phyloP scores from a whole-genome alignment of 2,888 invertebrate genomes.

The Mythimna loreyi region DNA sequence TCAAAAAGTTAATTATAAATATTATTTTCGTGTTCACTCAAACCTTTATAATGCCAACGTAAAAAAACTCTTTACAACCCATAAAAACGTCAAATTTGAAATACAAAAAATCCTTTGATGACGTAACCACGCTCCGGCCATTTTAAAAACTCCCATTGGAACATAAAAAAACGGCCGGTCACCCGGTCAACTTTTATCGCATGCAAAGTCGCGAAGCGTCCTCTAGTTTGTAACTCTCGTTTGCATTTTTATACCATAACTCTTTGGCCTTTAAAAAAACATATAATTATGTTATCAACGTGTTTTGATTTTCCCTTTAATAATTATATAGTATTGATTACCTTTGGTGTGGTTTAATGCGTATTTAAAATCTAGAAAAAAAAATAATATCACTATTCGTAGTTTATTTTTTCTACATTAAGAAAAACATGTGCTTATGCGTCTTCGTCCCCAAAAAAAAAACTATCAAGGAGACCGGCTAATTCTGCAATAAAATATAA shows the following conservation, averaged over 20 bases:
- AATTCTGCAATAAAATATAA: neutral
- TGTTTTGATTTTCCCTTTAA: conserved; percentile 12
- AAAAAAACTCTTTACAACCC: neutral
- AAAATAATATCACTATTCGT: too few relatives aligned
- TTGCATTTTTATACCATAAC: conserved; percentile 18
- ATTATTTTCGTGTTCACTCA: neutral
- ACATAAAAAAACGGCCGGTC: conserved; percentile 10
- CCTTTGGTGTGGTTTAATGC: neutral
- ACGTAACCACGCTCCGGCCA: neutral
- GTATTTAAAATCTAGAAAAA: neutral
- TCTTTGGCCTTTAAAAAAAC: conserved; percentile 19
- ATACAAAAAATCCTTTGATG: conserved; percentile 20
- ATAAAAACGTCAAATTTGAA: conserved; percentile 3
- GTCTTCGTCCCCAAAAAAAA: neutral
- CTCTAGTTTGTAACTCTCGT: conserved; percentile 17
- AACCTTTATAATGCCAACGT: neutral
- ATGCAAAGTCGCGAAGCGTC: conserved; percentile 4
- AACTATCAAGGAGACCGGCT: neutral
- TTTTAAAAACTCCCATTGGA: conserved; percentile 11
- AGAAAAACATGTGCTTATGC: neutral
- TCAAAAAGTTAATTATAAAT: neutral
- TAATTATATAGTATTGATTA: conserved; percentile 7
- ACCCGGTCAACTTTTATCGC: conserved; percentile 21
- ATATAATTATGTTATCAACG: conserved; percentile 26
- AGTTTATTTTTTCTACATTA: neutral